A percentile compares a stretch with the other conserved stretches of the same genome.
Conservation (phyloP, 1,140 invertebrate species). For the Trypoxylus dichotomus region DNA sequence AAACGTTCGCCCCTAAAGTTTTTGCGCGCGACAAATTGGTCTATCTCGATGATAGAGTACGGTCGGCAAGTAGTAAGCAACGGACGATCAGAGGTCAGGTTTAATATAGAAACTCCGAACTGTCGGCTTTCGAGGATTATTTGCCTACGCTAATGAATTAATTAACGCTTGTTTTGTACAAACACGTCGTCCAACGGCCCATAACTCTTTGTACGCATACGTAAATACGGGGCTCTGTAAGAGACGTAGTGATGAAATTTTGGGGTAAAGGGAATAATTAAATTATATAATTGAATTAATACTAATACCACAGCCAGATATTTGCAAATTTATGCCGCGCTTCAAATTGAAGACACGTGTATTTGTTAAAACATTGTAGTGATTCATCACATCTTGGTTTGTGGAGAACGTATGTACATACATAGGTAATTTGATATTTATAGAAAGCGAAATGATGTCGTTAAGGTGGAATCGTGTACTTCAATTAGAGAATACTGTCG, state of each 20-base stretch:
- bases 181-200: neutral
- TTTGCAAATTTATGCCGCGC: neutral
- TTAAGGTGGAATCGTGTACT: no score
- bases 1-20: neutral
- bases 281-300: neutral
- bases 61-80: neutral
- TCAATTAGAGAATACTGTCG: no score
- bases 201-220: neutral
- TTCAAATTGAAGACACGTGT: no score
- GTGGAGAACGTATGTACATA: no score
- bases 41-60: constrained; percentile 2
- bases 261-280: neutral
- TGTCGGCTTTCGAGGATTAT: neutral
- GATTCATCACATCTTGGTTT: no score
- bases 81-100: neutral
- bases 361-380: no score
- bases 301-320: neutral
- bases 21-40: neutral
- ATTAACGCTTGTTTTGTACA: constrained; percentile 3
- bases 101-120: neutral
- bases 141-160: constrained; percentile 2
- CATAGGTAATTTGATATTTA: no score
- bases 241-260: neutral
- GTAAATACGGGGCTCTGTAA: neutral
- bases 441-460: no score